Percentiles rank a stretch among this genome's conserved stretches.
phyloP scores from a whole-genome alignment of 2,888 invertebrate genomes.

The Trissonchulus latispiculum region DNA sequence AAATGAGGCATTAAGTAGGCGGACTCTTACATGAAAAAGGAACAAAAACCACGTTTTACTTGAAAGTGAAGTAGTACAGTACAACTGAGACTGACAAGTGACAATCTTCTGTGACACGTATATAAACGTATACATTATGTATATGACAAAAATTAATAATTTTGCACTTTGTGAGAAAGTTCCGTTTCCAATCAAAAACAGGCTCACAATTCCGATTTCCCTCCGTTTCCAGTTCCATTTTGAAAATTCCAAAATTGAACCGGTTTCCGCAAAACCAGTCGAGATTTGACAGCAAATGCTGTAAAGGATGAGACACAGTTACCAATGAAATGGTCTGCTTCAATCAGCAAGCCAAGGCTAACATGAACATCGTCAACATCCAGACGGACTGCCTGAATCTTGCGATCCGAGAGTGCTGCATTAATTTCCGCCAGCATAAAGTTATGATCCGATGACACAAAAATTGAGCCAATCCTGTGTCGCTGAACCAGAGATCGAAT shows the following conservation, averaged over 20 bases:
- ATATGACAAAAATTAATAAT: no score
- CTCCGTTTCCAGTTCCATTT: no score
- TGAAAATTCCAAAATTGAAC: background rate
- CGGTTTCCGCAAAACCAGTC: background rate
- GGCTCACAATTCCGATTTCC: no score
- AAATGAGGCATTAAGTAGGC: no score
- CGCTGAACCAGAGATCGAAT: constrained; percentile 63
- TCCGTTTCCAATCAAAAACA: no score
- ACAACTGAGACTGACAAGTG: no score
- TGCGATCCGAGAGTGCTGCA: constrained; percentile 54
- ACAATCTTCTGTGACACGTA: no score
- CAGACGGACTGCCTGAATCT: constrained; percentile 55
- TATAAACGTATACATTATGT: no score
- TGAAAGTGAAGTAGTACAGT: no score
- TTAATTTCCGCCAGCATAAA: constrained; percentile 70
- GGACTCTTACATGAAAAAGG: no score
- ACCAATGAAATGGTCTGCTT: constrained; percentile 84
- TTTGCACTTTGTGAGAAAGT: no score
- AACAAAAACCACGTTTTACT: no score
- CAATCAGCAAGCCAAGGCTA: constrained; percentile 77
- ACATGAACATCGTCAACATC: constrained; percentile 64
- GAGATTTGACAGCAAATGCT: constrained; percentile 74
- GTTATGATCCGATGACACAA: constrained; percentile 84
- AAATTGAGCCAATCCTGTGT: constrained; percentile 65
- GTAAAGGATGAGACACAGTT: constrained; percentile 94